A percentile compares a stretch with the other conserved stretches of the same genome.
These are phyloP conservation scores for Athripsodes cinereus DNA, from an alignment of 2,888 invertebrate genomes.

Conservation along the genomic window DNA sequence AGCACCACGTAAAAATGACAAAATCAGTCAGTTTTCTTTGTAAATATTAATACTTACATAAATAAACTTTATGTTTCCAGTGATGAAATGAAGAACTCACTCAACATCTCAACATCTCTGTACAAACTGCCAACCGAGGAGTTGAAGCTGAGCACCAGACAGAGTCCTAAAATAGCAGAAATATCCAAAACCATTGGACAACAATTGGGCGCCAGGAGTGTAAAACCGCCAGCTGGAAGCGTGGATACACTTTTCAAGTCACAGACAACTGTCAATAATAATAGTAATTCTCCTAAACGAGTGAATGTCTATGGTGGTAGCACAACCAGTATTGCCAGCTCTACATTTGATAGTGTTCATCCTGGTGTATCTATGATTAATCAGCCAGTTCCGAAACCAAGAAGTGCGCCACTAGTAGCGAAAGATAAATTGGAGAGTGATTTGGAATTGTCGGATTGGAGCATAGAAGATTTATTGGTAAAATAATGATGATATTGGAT, in stretches of 20 bases:
- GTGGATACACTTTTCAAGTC: conserved; percentile 35
- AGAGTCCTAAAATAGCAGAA: conserved; percentile 51
- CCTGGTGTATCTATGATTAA: conserved; percentile 30
- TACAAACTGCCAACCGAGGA: conserved; percentile 14
- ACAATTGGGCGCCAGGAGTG: conserved; percentile 42
- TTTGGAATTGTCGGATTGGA: conserved; percentile 44
- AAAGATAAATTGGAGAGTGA: conserved; percentile 37
- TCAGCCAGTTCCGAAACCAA: conserved; percentile 31
- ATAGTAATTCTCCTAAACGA: conserved; percentile 32
- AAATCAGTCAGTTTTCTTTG: no score
- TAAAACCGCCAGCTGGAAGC: conserved; percentile 34
- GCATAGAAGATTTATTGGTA: conserved; percentile 35
- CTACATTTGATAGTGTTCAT: conserved; percentile 39
- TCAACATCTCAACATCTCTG: no score
- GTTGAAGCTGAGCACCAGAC: conserved; percentile 43
- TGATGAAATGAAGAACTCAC: no score
- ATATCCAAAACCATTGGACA: conserved; percentile 51
- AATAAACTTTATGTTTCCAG: no score
- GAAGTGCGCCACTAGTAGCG: not conserved
- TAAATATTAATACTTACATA: no score
- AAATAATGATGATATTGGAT: conserved; percentile 1
- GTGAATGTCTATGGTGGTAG: conserved; percentile 37
- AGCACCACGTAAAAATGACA: no score
- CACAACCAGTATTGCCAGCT: conserved; percentile 2
- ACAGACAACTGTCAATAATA: conserved; percentile 13